Base-by-base conservation (phyloP, 2,888 invertebrate species). In the Meganola albula region DNA sequence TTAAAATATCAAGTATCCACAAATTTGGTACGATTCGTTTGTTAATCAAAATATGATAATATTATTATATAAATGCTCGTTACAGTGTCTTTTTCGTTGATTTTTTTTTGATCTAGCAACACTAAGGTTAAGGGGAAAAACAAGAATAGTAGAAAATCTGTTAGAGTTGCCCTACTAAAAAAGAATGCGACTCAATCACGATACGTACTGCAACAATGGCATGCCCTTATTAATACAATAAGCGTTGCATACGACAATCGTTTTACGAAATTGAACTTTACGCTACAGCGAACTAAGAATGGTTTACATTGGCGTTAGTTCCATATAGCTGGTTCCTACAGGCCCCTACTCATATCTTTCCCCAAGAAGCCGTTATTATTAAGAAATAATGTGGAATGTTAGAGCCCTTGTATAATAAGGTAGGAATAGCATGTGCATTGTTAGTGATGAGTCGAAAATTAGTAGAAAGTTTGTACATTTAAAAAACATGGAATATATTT, bases 381-480 rank as follows among this genome's bases (percentile, higher is more conserved):
- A 58, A 58, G 58, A 59, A 53, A 58, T 66, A 61, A 54, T 54
- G 62, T 76, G 74, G 67, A 73, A 66, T 74, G 73, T 75, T 68
- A 72, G 56, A 73, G 72, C 72, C 73, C 63, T 66, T 61, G 70
- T 73, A 72, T 67, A 62, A 63, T 64, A 71, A 64, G 67, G 66
- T 60, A 63, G 52, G 53, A 23, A 48, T 40, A 53, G 53, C 53
- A 52, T 42, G 70, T 64, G 71, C 73, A 48, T 62, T 69, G 75
- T 85, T 84, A 84, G 82, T 77, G 82, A 79, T 74, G 84, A 84
- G 84, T 80, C 83, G 83, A 82, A 80, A 79, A 70, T 85, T 83
- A 83, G 83, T 78, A 46, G 35, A 44, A 47, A 20, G 48, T 63
- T 39, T 47, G 41, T 52, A 44, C 46, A 44, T 29, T 37, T 46